These are phyloP conservation scores for Bombyx mandarina DNA, from an alignment of 1,140 invertebrate genomes.

Conservation along the genomic window DNA sequence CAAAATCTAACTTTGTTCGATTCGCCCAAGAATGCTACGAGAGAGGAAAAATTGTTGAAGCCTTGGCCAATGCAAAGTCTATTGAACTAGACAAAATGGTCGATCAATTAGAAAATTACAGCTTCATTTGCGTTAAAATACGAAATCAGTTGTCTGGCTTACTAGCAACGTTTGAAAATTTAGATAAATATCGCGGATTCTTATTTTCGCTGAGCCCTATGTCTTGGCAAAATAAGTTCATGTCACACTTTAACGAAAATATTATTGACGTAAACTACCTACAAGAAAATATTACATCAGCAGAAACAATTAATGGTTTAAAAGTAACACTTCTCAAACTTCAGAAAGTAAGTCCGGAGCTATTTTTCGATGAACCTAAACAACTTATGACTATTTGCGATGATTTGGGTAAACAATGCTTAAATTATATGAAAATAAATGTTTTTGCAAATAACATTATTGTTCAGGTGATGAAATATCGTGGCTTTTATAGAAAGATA, in stretches of 20 bases:
- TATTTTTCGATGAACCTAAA: constrained; percentile 23
- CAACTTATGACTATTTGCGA: constrained; percentile 17
- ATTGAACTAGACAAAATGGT: constrained; percentile 7
- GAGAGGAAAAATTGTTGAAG: constrained; percentile 11
- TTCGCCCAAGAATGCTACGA: constrained; percentile 20
- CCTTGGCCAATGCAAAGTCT: constrained; percentile 8
- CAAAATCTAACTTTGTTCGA: constrained; percentile 15
- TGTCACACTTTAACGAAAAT: too few species aligned
- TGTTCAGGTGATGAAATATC: constrained; percentile 9
- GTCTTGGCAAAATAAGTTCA: constrained; percentile 9
- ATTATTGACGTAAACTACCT: too few species aligned
- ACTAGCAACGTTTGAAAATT: constrained; percentile 15
- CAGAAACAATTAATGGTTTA: not conserved
- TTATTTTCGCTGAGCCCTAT: constrained; percentile 17
- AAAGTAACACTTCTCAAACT: not conserved
- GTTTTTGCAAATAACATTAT: constrained; percentile 11
- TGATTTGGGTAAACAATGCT: constrained; percentile 18
- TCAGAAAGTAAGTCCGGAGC: constrained; percentile 6
- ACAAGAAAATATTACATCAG: too few species aligned
- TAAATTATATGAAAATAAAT: constrained; percentile 25
- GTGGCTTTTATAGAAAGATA: constrained; percentile 11
- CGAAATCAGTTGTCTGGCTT: constrained; percentile 18
- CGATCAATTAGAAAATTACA: constrained; percentile 15
- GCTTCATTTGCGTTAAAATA: constrained; percentile 17
- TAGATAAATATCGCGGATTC: constrained; percentile 23